phyloP scores from a whole-genome alignment of 1,140 invertebrate genomes.

The Drosophila gunungcola region DNA sequence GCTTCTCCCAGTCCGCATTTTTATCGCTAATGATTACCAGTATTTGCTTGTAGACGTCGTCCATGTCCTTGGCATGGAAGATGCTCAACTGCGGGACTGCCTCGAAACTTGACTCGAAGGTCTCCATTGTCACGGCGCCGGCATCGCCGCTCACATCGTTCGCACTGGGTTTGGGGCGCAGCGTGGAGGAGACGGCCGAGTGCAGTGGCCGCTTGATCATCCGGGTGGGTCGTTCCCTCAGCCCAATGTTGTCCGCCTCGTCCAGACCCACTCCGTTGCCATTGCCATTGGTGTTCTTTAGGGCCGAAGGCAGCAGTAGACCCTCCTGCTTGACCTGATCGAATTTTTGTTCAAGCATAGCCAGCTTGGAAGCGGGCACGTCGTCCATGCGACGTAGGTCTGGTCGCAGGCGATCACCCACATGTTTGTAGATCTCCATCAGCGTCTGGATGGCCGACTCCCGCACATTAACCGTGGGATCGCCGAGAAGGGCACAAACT shows the following conservation, averaged over 20 bases:
- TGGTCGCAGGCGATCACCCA: slow-evolving; percentile 93
- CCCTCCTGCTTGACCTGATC: slow-evolving; percentile 93
- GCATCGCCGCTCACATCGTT: slow-evolving; percentile 86
- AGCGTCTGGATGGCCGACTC: slow-evolving; percentile 94
- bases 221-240: slow-evolving; percentile 69
- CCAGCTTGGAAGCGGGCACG: slow-evolving; percentile 93
- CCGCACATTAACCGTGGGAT: slow-evolving; percentile 94
- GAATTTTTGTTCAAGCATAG: slow-evolving; percentile 92
- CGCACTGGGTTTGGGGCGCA: slow-evolving; percentile 46
- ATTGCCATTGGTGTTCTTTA: slow-evolving; percentile 55
- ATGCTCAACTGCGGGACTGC: slow-evolving; percentile 92
- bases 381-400: slow-evolving; percentile 94
- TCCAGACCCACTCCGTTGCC: slow-evolving; percentile 63
- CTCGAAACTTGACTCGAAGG: slow-evolving; percentile 94
- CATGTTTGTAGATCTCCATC: slow-evolving; percentile 96
- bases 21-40: slow-evolving; percentile 91
- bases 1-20: slow-evolving; percentile 96
- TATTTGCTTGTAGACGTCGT: slow-evolving; percentile 92
- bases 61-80: slow-evolving; percentile 93
- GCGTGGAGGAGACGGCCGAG: slow-evolving; percentile 43
- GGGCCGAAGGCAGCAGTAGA: slow-evolving; percentile 90
- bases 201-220: slow-evolving; percentile 76
- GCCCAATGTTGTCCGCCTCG: slow-evolving; percentile 69
- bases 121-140: slow-evolving; percentile 95
- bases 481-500: slow-evolving; percentile 93